Base-by-base conservation (phyloP, 2,113 vertebrate genomes). In the Cheirogaleus medius region DNA sequence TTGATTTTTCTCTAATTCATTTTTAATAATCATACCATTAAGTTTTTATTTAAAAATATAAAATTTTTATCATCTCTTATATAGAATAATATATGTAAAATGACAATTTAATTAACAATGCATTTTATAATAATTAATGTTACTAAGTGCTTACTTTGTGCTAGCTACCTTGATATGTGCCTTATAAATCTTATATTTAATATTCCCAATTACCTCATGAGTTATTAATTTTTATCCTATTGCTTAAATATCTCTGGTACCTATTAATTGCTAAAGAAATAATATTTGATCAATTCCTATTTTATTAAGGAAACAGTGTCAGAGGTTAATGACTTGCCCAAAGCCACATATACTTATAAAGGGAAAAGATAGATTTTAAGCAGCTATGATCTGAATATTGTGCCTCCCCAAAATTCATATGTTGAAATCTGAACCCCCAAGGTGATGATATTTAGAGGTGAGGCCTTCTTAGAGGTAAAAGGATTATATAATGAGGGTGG, bases 211-310 rank as follows among this genome's bases (percentile, higher is more conserved):
- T 90, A 1, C 5, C 4, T 10, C 74, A 18, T 42, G 11, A 95
- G 6, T 60, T 91, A 93, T 17, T 69, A 52, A 37, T 56, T 82
- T 88, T 25, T 66, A 78, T 83, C 4, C 10, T 49, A 58, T 52
- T 95, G 13, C 14, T 10, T 73, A 88, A 95, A 87, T 92, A 8
- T 47, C 17, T 9, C 15, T 52, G 4, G 5, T 2, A 94, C 0
- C 7, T 87, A 52, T 76, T 86, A 89, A 95, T 52, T 89, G n/a
- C 34, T 83, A 74, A 91, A 29, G 86, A 89, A 97, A 78, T n/a
- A 88, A 32, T 0, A 20, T 27, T 64, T 42, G 20, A 56, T 63
- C 8, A 56, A 74, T 25, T 52, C 5, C 23, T 29, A 74, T 81
- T 64, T 63, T 66, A 74, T 7, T 6, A 68, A 94, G 49, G 20